phyloP scores from a whole-genome alignment of 53 echinoderm and acorn worm species.

The Glandiceps talaboti region DNA sequence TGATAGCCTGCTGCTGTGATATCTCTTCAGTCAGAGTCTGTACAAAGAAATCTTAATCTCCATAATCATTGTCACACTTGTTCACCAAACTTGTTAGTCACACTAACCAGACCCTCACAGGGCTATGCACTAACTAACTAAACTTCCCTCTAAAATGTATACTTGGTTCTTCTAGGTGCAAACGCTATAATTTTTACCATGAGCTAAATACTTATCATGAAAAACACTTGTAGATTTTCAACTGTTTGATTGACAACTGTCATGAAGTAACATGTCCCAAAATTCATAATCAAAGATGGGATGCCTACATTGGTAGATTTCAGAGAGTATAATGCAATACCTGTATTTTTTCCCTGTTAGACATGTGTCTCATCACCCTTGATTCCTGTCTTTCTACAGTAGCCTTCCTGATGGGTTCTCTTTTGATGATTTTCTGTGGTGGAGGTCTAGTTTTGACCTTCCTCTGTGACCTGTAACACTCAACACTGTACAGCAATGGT shows the following conservation, averaged over 20 bases:
- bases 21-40: slow-evolving; percentile 86
- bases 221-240: too few relatives aligned
- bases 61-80: too few relatives aligned
- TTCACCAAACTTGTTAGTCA: too few relatives aligned
- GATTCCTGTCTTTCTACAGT: neutral
- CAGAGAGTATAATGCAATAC: slow-evolving; percentile 11
- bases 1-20: slow-evolving; percentile 85
- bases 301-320: slow-evolving; percentile 17
- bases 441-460: neutral
- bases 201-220: too few relatives aligned
- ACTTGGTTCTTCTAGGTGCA: too few relatives aligned
- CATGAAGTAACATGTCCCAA: too few relatives aligned
- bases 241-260: too few relatives aligned
- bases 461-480: slow-evolving; percentile 15
- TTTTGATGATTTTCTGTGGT: neutral
- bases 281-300: neutral
- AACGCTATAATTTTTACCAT: too few relatives aligned
- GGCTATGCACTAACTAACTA: too few relatives aligned
- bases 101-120: too few relatives aligned
- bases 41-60: too few relatives aligned
- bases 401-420: neutral
- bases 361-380: neutral
- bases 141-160: too few relatives aligned
- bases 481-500: slow-evolving; percentile 33
- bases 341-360: slow-evolving; percentile 47